These are phyloP conservation scores for Rhipidura dahli DNA, from an alignment of 2,113 vertebrate genomes.

Conservation along the genomic window DNA sequence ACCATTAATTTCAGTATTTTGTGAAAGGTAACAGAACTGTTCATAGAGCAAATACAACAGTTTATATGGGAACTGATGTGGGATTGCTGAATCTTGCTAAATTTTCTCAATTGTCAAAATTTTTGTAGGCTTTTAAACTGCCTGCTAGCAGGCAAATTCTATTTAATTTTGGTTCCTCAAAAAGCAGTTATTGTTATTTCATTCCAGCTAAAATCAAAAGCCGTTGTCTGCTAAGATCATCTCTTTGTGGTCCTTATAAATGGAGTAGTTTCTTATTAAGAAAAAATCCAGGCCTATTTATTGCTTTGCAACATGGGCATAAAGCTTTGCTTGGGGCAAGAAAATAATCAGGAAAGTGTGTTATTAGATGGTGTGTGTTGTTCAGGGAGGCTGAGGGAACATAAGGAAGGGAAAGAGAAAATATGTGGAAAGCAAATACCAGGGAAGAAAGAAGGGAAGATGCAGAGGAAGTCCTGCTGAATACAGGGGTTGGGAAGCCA, in stretches of 20 bases:
- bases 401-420: not conserved
- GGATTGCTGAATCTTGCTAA: not conserved
- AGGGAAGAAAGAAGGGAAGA: not conserved
- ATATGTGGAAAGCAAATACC: not conserved
- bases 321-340: not conserved
- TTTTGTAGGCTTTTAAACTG: slow-evolving; percentile 16
- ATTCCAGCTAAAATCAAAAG: slow-evolving; percentile 34
- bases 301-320: not conserved
- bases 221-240: not conserved
- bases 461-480: not conserved
- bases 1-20: not conserved
- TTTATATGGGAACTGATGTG: not conserved
- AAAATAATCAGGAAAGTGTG: not conserved
- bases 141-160: slow-evolving; percentile 10
- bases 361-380: not conserved
- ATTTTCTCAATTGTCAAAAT: slow-evolving; percentile 10
- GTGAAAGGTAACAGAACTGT: not conserved
- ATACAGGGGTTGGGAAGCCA: rapidly evolving
- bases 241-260: slow-evolving; percentile 28
- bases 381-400: not conserved
- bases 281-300: slow-evolving; percentile 5
- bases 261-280: not conserved
- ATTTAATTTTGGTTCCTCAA: slow-evolving; percentile 7
- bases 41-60: not conserved
- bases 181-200: slow-evolving; percentile 31